phyloP scores from a whole-genome alignment of 2,797 vertebrate species.

The Acanthurus tractus region DNA sequence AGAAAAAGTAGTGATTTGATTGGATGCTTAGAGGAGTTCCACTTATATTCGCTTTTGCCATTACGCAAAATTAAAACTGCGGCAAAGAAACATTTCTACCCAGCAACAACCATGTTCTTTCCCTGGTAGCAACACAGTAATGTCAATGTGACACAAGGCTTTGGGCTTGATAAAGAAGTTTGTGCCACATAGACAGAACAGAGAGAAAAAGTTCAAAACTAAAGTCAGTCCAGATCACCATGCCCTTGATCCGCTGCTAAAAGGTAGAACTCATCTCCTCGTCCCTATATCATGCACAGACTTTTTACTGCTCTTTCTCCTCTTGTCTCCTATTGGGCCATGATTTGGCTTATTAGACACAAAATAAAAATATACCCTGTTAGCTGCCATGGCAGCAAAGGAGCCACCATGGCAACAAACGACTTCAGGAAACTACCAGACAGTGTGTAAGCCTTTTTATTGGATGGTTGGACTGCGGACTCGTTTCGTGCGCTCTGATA shows the following conservation, averaged over 20 bases:
- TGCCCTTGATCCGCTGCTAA: slow-evolving; percentile 80
- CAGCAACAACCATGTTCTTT: slow-evolving; percentile 75
- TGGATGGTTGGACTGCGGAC: slow-evolving; percentile 70
- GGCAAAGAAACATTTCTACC: slow-evolving; percentile 65
- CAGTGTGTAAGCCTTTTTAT: slow-evolving; percentile 69
- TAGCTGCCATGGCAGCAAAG: slow-evolving; percentile 82
- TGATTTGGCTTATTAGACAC: slow-evolving; percentile 85
- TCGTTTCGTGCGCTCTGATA: slow-evolving; percentile 65
- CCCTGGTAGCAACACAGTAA: slow-evolving; percentile 59
- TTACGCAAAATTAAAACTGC: slow-evolving; percentile 38
- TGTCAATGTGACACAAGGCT: slow-evolving; percentile 54
- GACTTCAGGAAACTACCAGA: slow-evolving; percentile 76
- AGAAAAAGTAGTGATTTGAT: slow-evolving; percentile 4
- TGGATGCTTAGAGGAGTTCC: slow-evolving; percentile 53
- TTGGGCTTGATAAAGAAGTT: slow-evolving; percentile 75
- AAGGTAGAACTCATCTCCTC: slow-evolving; percentile 74
- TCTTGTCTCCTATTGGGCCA: slow-evolving; percentile 79
- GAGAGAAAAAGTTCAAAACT: slow-evolving; percentile 72
- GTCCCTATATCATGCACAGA: slow-evolving; percentile 81
- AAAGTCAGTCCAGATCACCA: slow-evolving; percentile 75
- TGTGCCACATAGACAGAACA: slow-evolving; percentile 64
- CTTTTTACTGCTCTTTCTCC: slow-evolving; percentile 81
- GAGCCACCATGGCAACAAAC: slow-evolving; percentile 87
- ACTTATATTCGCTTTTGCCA: slow-evolving; percentile 36
- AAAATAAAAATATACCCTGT: slow-evolving; percentile 88